These are phyloP conservation scores for Heliconius ethilla DNA, from an alignment of 2,888 invertebrate genomes.

Conservation along the genomic window DNA sequence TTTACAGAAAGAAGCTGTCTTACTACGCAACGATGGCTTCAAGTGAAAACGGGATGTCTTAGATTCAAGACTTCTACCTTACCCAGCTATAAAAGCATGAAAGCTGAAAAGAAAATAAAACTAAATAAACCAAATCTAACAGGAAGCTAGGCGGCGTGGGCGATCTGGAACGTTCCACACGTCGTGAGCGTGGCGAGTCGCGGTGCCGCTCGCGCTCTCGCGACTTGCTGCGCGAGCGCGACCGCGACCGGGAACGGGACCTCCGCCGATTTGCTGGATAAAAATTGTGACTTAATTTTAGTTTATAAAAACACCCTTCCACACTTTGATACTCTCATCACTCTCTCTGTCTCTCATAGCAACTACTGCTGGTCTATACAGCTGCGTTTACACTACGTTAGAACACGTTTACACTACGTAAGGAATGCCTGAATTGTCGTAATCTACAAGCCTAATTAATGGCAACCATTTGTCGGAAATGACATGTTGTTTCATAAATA, in stretches of 20 bases:
- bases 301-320: too few species aligned
- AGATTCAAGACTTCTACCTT: too few species aligned
- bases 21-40: neutral
- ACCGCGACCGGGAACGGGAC: conserved; percentile 68
- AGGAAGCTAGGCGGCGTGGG: conserved; percentile 88
- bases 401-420: too few species aligned
- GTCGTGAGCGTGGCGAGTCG: conserved; percentile 74
- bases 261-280: conserved; percentile 60
- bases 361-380: too few species aligned
- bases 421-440: too few species aligned
- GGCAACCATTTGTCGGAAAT: too few species aligned
- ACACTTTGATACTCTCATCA: too few species aligned
- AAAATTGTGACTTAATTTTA: neutral
- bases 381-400: too few species aligned
- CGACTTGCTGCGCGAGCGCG: conserved; percentile 75
- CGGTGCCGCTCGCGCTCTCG: conserved; percentile 72
- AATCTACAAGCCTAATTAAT: neutral
- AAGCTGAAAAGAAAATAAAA: neutral
- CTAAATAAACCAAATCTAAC: conserved; percentile 73
- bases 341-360: too few species aligned
- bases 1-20: neutral
- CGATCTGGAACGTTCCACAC: conserved; percentile 67
- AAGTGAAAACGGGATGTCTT: neutral
- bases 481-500: neutral
- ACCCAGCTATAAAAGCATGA: neutral